Percentiles rank a stretch among this genome's conserved stretches.
Conservation (phyloP, 1,140 invertebrate species). For the Oreohelix idahoensis region DNA sequence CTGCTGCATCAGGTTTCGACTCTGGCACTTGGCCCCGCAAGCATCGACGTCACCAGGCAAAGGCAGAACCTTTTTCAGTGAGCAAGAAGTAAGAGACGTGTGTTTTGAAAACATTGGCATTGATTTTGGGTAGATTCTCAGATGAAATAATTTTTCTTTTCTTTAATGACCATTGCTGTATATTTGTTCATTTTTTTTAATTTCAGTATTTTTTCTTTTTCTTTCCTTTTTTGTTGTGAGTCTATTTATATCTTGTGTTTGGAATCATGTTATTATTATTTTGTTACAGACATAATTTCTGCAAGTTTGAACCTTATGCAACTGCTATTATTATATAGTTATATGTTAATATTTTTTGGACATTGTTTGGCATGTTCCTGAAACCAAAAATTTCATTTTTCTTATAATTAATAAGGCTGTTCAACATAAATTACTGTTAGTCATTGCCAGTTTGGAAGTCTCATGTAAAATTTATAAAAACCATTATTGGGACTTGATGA, state of each 20-base stretch:
- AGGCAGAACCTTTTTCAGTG: slow-evolving; percentile 48
- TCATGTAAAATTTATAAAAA: no score
- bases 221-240: background rate
- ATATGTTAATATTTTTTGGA: background rate
- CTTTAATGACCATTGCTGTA: background rate
- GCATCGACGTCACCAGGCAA: slow-evolving; percentile 46
- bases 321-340: background rate
- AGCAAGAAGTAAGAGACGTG: slow-evolving; percentile 43
- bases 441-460: no score
- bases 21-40: slow-evolving; percentile 68
- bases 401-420: no score
- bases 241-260: background rate
- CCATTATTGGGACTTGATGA: no score
- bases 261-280: background rate
- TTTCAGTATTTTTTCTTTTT: background rate
- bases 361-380: background rate
- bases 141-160: background rate
- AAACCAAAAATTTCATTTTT: background rate
- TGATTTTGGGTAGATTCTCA: background rate
- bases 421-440: no score
- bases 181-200: background rate
- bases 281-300: background rate
- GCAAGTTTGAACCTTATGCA: slow-evolving; percentile 10
- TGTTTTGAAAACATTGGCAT: background rate
- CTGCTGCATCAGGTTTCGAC: slow-evolving; percentile 57